Conservation (phyloP, 2,888 invertebrate species). For the Harmothoe impar region DNA sequence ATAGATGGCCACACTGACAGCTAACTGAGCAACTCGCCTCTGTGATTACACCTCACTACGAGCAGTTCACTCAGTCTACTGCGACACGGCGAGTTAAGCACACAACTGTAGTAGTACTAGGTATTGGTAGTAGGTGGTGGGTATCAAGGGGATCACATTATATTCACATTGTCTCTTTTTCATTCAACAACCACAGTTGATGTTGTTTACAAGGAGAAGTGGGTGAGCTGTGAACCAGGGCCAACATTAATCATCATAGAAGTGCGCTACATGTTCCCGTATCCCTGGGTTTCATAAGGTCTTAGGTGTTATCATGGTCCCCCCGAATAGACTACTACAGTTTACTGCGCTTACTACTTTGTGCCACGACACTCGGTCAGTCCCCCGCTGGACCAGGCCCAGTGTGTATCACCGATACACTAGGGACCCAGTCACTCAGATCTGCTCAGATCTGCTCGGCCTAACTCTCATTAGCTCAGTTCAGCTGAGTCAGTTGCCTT, state of each 20-base stretch:
- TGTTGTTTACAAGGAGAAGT: constrained; percentile 51
- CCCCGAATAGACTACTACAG: constrained; percentile 17
- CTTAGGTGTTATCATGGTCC: constrained; percentile 25
- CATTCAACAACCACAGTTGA: not conserved
- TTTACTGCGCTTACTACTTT: constrained; percentile 1
- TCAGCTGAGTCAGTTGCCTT: constrained; percentile 56
- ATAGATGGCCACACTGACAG: constrained; percentile 61
- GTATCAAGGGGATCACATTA: not conserved
- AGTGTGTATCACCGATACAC: no score
- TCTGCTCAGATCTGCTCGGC: no score
- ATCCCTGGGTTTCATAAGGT: constrained; percentile 28
- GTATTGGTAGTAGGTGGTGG: not conserved
- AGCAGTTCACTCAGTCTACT: not conserved
- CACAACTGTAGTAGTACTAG: not conserved
- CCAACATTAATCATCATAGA: not conserved
- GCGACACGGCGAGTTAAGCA: not conserved
- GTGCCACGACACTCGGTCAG: not conserved
- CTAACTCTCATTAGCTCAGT: constrained; percentile 16
- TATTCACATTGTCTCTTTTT: not conserved
- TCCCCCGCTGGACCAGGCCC: not conserved
- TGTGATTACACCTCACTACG: not conserved
- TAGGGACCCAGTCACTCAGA: no score
- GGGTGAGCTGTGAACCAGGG: constrained; percentile 54
- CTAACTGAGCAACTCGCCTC: constrained; percentile 47
- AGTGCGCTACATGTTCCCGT: constrained; percentile 54